Base-by-base conservation (phyloP, 2,113 vertebrate species). In the Thamnaconus septentrionalis region DNA sequence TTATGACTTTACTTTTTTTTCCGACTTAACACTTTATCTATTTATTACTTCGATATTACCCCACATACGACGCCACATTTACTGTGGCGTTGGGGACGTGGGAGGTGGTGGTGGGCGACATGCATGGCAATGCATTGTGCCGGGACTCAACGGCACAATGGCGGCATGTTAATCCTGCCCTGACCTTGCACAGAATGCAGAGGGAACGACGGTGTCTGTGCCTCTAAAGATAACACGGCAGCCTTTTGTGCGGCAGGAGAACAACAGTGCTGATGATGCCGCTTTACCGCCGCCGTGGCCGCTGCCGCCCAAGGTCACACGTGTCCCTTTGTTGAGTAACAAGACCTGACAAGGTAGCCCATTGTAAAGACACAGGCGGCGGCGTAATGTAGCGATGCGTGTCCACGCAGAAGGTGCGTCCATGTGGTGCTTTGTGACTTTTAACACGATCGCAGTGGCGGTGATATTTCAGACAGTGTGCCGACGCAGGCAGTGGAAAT, bases 221-320 rank as follows among this genome's bases (percentile, higher is more conserved):
- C 73, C 75, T 71, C 78, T 76, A 84, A 81, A 86, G 87, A 88
- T 85, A 90, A 86, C 82, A 73, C 56, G 41, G 45, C 76, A 71
- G 80, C 80, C 71, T 83, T 31, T 85, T 86, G 82, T 88, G 76
- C 72, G 64, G 56, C 59, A 77, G 78, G 75, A 84, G 84, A 78
- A 79, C 86, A 68, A 83, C 85, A 80, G 12, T 86, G 82, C 87
- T 89, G 86, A 88, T 83, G 72, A 81, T 76, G 84, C 83, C 69
- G 79, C 73, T 88, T 86, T 85, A 74, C 66, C 42, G 53, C 73
- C 8, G 62, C 68, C 8, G 69, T 51, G 39, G 64, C 68, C 8
- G 69, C 54, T 31, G 69, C 61, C 12, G 46, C 73, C 78, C 74
- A 70, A 82, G 72, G 77, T 84, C 82, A 82, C 78, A 66, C 73